Base-by-base conservation (phyloP, 2,797 vertebrate species). In the Ciconia nigra region DNA sequence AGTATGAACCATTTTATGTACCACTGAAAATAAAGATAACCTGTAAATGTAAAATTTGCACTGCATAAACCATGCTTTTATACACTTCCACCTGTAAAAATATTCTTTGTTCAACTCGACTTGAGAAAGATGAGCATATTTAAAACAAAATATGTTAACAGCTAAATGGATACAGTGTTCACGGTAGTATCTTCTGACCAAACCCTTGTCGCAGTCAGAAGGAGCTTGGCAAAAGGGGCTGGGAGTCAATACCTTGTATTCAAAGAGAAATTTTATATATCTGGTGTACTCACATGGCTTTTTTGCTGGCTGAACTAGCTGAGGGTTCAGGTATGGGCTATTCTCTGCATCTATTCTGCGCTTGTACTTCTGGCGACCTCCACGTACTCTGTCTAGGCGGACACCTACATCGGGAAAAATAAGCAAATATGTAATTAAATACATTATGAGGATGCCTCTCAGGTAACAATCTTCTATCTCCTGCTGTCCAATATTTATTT, bases 341-440 rank as follows among this genome's bases (percentile, higher is more conserved):
- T 99, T 99, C 98, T 99, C 99, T n/a, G 99, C 99, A 91, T 99
- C 99, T 99, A 99, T 99, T 98, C 99, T 98, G 93, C 99, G 99
- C 97, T 99, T 99, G 97, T 99, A 99, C 98, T 99, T 99, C 98
- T 99, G 99, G 97, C 99, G 99, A 89, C 99, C 99, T 69, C 99
- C 99, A 15, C 99, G 99, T 96, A 99, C 99, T 98, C 99, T 98
- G 98, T 99, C 99, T 94, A 99, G 98, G 93, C 99, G 99, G 69
- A 99, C 99, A 74, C 99, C 99, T 99, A 96, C 12, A 58, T 95
- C 85, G 87, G 97, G 89, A 96, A 90, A 98, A 94, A 98, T 44
- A 97, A 87, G 74, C 17, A 96, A 94, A 80, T 13, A 54, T 54
- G 16, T 5, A 54, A 90, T 97, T 90, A 97, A 90, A 86, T 55